Conservation (phyloP, 2,797 vertebrate genomes). For the Hippopotamyrus pictus region DNA sequence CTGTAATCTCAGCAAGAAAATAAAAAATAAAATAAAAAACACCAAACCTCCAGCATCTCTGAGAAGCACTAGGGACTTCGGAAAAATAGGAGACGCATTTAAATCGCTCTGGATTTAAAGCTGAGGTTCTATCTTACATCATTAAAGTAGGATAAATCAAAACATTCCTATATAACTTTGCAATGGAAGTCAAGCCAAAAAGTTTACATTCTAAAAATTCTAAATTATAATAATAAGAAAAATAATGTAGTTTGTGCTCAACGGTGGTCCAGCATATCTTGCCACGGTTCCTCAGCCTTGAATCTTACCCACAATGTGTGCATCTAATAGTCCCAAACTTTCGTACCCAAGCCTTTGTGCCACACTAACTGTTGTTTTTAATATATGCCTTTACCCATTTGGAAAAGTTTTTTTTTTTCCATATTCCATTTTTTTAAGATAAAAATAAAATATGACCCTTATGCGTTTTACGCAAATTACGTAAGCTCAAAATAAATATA, state of each 20-base stretch:
- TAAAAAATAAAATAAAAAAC: not conserved
- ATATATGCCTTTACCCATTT: not conserved
- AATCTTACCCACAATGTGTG: not conserved
- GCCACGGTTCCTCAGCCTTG: not conserved
- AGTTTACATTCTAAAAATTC: not conserved
- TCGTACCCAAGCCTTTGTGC: not conserved
- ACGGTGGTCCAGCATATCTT: not conserved
- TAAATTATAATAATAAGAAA: not conserved
- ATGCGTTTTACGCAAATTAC: not conserved
- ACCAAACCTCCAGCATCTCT: not conserved
- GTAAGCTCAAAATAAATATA: not conserved
- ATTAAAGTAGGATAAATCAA: not conserved
- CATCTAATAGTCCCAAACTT: not conserved
- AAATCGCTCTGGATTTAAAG: not conserved
- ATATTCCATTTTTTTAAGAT: not conserved
- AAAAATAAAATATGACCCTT: not conserved
- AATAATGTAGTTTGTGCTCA: not conserved
- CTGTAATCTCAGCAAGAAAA: not conserved
- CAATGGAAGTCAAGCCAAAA: not conserved
- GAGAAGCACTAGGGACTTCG: not conserved
- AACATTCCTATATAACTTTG: not conserved
- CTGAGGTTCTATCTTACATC: not conserved
- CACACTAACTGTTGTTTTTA: not conserved
- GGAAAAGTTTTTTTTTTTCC: not conserved
- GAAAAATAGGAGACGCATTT: not conserved